These are phyloP conservation scores for Julus scandinavius DNA, from an alignment of 2,888 invertebrate genomes.

Conservation along the genomic window DNA sequence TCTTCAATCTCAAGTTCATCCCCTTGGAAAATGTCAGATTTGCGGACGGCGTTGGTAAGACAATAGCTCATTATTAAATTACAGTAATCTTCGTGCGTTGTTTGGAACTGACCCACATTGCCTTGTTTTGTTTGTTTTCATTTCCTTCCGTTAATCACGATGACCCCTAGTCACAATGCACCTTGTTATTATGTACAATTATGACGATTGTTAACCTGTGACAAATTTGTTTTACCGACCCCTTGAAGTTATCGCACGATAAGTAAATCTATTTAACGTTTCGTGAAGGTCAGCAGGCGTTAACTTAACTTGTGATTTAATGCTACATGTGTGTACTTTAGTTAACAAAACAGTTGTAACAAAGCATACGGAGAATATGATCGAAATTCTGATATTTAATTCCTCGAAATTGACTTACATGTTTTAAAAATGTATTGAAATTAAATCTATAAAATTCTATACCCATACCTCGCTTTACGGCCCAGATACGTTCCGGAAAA, in stretches of 20 bases:
- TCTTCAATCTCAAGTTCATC: conserved; percentile 17
- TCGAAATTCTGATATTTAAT: too few species aligned
- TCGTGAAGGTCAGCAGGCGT: conserved; percentile 28
- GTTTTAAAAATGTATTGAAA: too few species aligned
- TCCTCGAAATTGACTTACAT: too few species aligned
- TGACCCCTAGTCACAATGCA: conserved; percentile 22
- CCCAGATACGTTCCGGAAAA: too few species aligned
- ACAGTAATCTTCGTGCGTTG: neutral
- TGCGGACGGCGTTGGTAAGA: neutral
- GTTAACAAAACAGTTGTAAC: too few species aligned
- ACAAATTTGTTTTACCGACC: neutral
- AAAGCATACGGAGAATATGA: too few species aligned
- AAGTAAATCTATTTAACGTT: neutral
- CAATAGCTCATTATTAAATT: conserved; percentile 29
- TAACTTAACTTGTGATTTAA: neutral
- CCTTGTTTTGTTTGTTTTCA: conserved; percentile 11
- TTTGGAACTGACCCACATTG: conserved; percentile 16
- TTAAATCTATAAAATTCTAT: too few species aligned
- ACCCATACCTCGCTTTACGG: too few species aligned
- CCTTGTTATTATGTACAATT: neutral
- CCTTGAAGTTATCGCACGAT: neutral
- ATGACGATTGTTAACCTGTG: conserved; percentile 20
- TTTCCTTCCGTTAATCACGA: conserved; percentile 29
- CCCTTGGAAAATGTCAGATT: neutral
- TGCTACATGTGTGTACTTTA: too few species aligned